These are phyloP conservation scores for Heloderma charlesbogerti DNA, from an alignment of 2,113 vertebrate genomes.

Conservation along the genomic window DNA sequence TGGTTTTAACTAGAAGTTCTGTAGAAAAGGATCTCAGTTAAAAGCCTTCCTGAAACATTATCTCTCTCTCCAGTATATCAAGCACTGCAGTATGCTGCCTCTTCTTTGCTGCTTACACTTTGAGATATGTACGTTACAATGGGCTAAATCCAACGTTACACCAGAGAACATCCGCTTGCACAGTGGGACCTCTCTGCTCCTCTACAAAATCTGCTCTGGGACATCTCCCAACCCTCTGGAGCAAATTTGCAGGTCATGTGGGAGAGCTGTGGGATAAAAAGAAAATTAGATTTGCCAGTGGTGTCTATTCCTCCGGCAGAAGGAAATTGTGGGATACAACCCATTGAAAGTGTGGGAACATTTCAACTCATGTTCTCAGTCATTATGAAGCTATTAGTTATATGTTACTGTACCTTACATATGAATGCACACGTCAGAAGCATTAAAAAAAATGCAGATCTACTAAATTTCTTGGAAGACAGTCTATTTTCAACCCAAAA, in stretches of 20 bases:
- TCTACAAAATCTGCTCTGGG: too few species aligned
- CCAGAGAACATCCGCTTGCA: too few species aligned
- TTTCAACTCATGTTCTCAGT: background rate
- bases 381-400: background rate
- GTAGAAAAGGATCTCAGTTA: background rate
- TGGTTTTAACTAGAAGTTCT: background rate
- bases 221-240: too few species aligned
- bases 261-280: too few species aligned
- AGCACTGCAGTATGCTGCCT: background rate
- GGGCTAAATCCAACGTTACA: background rate
- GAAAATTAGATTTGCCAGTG: too few species aligned
- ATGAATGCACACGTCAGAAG: background rate
- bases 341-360: background rate
- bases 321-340: too few species aligned
- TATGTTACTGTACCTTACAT: background rate
- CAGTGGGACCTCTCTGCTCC: too few species aligned
- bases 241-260: too few species aligned
- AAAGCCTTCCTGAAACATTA: background rate
- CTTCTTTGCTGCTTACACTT: background rate
- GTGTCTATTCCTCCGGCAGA: background rate
- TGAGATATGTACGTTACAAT: background rate
- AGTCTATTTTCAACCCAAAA: background rate
- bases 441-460: background rate
- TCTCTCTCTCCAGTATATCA: background rate
- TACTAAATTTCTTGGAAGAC: background rate